Evolutionary conservation across 2,113 vertebrate species (phyloP), one percentile per base, ranked within the genome.

Genomic region (Gavia stellata): DNA sequence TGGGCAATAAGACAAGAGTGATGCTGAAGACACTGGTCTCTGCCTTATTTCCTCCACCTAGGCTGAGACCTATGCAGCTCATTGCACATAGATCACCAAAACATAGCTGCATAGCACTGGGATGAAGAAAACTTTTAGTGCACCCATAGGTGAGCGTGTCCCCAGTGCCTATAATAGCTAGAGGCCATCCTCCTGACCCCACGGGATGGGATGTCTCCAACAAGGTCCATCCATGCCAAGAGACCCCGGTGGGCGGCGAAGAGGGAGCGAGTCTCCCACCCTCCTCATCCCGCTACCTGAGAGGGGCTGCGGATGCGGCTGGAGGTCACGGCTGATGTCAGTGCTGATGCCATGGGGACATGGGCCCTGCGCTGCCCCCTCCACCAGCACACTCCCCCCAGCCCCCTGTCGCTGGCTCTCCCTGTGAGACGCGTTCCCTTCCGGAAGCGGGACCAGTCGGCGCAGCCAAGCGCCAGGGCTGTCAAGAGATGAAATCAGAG

Each of bases 401-500:
- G 19, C 29, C 52, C 18, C 18, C 13, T 72, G 52, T n/a, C 38
- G 2, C 92, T 2, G 3, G 25, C 47, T 81, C 9, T 86, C 59
- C 53, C 66, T 3, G 17, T 0, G 20, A 81, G 89, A 91, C 10
- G 2, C 4, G 5, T 36, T 95, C 81, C 86, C 71, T 52, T 71
- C 92, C 50, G 87, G 92, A 93, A 93, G 55, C 14, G 1, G 85
- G 81, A 65, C 77, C 0, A 1, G 44, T 58, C 2, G 72, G 92
- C 58, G 25, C 89, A 91, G 86, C 33, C 71, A 3, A 94, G 93
- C 80, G 94, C 94, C 96, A 95, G 84, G 25, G 59, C 59, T 92
- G 92, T 90, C 1, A 5, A 93, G 92, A 96, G 90, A 96, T 96
- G 97, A 97, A 97, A 97, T 93, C 89, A 94, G 96, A 97, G 86